Conservation (phyloP, 2,113 vertebrate species). For the Seriola aureovittata region DNA sequence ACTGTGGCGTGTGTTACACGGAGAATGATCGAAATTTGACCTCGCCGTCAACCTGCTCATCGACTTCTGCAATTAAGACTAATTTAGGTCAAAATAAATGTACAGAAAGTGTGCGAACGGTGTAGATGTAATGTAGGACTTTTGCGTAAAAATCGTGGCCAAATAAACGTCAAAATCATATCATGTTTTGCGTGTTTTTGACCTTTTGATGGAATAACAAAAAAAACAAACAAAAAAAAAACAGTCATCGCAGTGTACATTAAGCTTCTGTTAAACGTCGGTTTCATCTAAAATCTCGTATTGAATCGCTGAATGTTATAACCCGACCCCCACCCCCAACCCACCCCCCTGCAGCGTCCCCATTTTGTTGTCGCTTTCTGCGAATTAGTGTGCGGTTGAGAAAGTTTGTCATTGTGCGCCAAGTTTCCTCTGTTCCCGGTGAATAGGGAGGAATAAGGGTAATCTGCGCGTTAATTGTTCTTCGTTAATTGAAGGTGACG, state of each 20-base stretch:
- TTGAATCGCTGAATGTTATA: slow-evolving; percentile 50
- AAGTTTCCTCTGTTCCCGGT: slow-evolving; percentile 74
- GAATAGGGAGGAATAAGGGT: slow-evolving; percentile 83
- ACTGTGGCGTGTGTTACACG: slow-evolving; percentile 9
- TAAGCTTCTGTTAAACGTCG: slow-evolving; percentile 43
- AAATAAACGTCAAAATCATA: neutral
- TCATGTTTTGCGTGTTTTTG: slow-evolving; percentile 9
- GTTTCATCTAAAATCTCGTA: slow-evolving; percentile 27
- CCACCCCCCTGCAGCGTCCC: slow-evolving; percentile 69
- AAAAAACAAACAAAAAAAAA: neutral
- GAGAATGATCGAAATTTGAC: slow-evolving; percentile 61
- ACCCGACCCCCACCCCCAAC: slow-evolving; percentile 42
- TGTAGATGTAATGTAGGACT: neutral
- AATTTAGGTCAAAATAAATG: slow-evolving; percentile 31
- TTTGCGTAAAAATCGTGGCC: neutral
- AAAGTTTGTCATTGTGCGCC: slow-evolving; percentile 84
- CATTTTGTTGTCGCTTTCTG: slow-evolving; percentile 81
- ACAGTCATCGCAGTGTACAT: neutral
- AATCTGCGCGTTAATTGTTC: slow-evolving; percentile 93
- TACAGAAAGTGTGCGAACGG: neutral
- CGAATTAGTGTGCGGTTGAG: slow-evolving; percentile 79
- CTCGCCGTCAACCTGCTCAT: slow-evolving; percentile 40
- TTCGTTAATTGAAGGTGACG: slow-evolving; percentile 95
- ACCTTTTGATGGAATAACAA: slow-evolving; percentile 8
- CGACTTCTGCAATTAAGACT: slow-evolving; percentile 54